phyloP scores from a whole-genome alignment of 2,888 invertebrate genomes.

The Julus scanicus region DNA sequence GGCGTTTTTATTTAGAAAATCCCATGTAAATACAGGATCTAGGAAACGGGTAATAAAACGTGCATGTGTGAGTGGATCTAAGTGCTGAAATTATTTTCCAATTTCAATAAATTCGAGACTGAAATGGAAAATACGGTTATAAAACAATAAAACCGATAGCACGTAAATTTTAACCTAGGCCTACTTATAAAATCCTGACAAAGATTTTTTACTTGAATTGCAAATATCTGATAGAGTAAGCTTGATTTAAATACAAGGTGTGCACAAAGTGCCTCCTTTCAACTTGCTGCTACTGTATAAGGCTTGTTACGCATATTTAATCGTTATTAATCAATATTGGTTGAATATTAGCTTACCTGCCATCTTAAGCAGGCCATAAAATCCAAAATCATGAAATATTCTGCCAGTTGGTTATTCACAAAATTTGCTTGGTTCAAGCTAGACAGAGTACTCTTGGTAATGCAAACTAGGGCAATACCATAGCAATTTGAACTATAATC shows the following conservation, averaged over 20 bases:
- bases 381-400: too few species aligned
- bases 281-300: not conserved
- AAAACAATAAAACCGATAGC: not conserved
- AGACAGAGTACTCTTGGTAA: not conserved
- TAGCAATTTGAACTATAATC: not conserved
- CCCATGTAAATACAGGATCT: not conserved
- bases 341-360: not conserved
- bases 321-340: not conserved
- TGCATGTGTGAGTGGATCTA: not conserved
- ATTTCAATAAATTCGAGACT: not conserved
- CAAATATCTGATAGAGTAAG: not conserved
- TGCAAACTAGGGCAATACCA: not conserved
- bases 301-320: too few species aligned
- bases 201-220: not conserved
- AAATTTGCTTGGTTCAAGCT: too few species aligned
- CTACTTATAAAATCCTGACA: not conserved
- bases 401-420: too few species aligned
- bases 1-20: not conserved
- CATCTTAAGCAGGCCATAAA: not conserved
- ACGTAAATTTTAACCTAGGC: not conserved
- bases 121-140: not conserved
- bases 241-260: not conserved
- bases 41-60: not conserved
- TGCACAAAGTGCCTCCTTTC: not conserved
- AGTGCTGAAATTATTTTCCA: not conserved